Conservation (phyloP, 1,140 invertebrate species). For the Neotoxoptera formosana region DNA sequence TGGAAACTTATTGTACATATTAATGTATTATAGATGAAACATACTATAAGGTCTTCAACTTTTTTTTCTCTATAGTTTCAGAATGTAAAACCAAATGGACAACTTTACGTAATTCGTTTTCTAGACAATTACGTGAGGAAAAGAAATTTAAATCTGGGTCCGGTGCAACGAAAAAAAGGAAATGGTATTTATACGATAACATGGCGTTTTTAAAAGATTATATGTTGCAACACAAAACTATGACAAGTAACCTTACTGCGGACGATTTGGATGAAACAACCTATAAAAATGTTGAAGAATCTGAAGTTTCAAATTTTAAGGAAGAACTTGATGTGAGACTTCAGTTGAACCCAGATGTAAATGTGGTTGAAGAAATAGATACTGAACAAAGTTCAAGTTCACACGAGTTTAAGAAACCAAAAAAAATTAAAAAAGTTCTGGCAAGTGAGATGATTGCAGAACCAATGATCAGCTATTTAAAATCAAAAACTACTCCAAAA, state of each 20-base stretch:
- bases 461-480: slow-evolving; percentile 24
- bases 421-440: background rate
- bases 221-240: background rate
- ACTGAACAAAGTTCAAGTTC: too few species aligned
- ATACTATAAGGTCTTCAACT: background rate
- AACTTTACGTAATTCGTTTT: background rate
- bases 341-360: too few species aligned
- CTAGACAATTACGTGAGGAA: background rate
- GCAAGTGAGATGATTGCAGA: background rate
- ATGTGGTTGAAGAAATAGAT: too few species aligned
- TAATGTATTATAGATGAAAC: too few species aligned
- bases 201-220: background rate
- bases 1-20: too few species aligned
- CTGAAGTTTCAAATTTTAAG: too few species aligned
- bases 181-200: slow-evolving; percentile 20
- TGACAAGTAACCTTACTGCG: background rate
- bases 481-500: background rate
- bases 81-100: slow-evolving; percentile 35
- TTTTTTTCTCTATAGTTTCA: background rate
- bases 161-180: background rate
- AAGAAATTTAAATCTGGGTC: background rate
- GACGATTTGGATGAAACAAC: background rate
- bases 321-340: too few species aligned
- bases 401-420: too few species aligned
- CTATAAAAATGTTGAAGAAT: too few species aligned